A percentile compares a stretch with the other conserved stretches of the same genome.
These are phyloP conservation scores for Chirona hameri DNA, from an alignment of 2,888 invertebrate genomes.

Conservation along the genomic window DNA sequence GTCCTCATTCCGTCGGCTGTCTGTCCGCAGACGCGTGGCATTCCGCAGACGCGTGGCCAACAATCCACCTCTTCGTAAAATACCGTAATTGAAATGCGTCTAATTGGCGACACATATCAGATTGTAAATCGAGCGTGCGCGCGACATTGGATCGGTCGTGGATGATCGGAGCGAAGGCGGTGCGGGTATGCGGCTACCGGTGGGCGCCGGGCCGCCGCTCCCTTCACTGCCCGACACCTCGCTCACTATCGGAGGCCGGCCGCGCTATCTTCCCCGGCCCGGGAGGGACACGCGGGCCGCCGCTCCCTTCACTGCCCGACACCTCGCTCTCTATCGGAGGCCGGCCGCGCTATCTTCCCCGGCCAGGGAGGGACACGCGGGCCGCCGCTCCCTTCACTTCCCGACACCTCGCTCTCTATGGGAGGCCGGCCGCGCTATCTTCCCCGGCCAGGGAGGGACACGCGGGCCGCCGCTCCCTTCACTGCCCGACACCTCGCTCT, in stretches of 20 bases:
- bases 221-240: not conserved
- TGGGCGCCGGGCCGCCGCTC: not conserved
- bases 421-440: no score
- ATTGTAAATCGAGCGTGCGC: conserved; percentile 6
- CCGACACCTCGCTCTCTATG: not conserved
- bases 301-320: no score
- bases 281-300: not conserved
- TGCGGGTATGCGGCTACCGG: not conserved
- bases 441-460: not conserved
- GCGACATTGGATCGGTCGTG: no score
- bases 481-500: not conserved
- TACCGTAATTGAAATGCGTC: conserved; percentile 27
- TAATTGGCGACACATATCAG: conserved; percentile 24
- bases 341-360: no score
- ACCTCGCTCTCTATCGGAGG: not conserved
- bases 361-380: not conserved
- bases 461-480: no score
- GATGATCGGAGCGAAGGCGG: not conserved
- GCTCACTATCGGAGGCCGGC: not conserved
- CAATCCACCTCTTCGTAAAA: not conserved
- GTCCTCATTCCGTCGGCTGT: no score
- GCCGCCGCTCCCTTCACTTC: no score
- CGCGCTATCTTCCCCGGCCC: not conserved
- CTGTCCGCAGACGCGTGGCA: conserved; percentile 1
- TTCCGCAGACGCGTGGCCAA: conserved; percentile 1